Base-by-base conservation (phyloP, 2,888 invertebrate species). In the Pinctada fucata region DNA sequence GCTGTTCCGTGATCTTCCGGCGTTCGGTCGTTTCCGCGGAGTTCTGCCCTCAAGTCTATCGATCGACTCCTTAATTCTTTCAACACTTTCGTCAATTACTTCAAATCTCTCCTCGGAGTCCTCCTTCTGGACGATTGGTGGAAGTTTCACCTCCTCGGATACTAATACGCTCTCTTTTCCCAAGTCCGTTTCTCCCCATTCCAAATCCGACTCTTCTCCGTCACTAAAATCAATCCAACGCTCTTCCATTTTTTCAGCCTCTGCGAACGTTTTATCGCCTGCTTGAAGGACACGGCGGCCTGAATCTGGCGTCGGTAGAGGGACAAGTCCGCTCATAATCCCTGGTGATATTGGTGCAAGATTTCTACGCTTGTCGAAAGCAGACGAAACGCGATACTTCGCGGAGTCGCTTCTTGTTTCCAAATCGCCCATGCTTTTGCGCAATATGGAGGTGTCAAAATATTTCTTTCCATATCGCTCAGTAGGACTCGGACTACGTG, bases 361-460 rank as follows among this genome's bases (percentile, higher is more conserved):
- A 2, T 8, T 50, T 51, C 6, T n/a, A 31, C 52, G 51, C 31
- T 49, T 71, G 51, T 71, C 71, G 51, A 71, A 71, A 49, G 51
- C 31, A 16, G 71, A 45, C n/a, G 71, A 51, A 51, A 71, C 51
- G 3, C 52, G 58, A 58, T 58, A 58, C 58, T 58, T 58, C 6
- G 58, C 58, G 58, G 58, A 58, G 13, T 58, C 58, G 58, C 58
- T 58, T 13, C 50, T 52, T 65, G 68, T 64, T 8, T 78, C 74
- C 6, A 70, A 67, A 16, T 74, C 69, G 10, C 74, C 76, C 13
- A 71, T 72, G 49, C 72, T 72, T 31, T 31, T 31, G 31, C 31
- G 31, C 2, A 77, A 48, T 45, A 77, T 72, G 10, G 76, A 31
- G 2, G 76, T 77, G 51, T 77, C 72, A 10, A 77, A 77, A 77